Conservation (phyloP, 1,140 invertebrate genomes). For the Lordiphosa collinella region DNA sequence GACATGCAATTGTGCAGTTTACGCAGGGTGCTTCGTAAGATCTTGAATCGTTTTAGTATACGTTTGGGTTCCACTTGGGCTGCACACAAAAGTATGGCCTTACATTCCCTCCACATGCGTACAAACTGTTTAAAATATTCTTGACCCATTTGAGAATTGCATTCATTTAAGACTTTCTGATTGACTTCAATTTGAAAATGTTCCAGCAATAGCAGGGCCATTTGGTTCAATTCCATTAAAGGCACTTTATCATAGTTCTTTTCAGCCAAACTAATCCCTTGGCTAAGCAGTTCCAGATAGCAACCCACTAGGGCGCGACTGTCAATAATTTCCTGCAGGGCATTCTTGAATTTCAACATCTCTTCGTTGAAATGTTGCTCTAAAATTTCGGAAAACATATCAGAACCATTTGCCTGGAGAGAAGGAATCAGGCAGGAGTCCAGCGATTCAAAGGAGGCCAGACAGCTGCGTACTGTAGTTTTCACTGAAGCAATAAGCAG, state of each 20-base stretch:
- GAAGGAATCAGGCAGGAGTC: constrained; percentile 71
- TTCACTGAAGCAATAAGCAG: no score
- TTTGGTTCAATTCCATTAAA: constrained; percentile 52
- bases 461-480: constrained; percentile 64
- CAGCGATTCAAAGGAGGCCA: constrained; percentile 74
- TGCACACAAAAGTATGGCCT: constrained; percentile 66
- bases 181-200: constrained; percentile 64
- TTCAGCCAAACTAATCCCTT: constrained; percentile 31
- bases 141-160: constrained; percentile 6
- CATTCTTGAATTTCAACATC: constrained; percentile 55
- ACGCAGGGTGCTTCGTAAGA: constrained; percentile 53
- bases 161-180: constrained; percentile 27
- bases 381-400: constrained; percentile 59
- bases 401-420: constrained; percentile 42
- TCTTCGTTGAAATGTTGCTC: constrained; percentile 76
- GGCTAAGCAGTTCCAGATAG: constrained; percentile 50
- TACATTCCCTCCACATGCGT: constrained; percentile 62
- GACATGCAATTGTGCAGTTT: constrained; percentile 47
- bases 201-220: constrained; percentile 52
- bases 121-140: constrained; percentile 58
- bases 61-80: constrained; percentile 58
- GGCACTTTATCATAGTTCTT: constrained; percentile 47
- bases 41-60: constrained; percentile 73
- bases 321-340: constrained; percentile 68
- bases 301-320: constrained; percentile 52